A percentile compares a stretch with the other conserved stretches of the same genome.
Conservation (phyloP, 2,797 vertebrate genomes). For the Toxotes lorentzi region DNA sequence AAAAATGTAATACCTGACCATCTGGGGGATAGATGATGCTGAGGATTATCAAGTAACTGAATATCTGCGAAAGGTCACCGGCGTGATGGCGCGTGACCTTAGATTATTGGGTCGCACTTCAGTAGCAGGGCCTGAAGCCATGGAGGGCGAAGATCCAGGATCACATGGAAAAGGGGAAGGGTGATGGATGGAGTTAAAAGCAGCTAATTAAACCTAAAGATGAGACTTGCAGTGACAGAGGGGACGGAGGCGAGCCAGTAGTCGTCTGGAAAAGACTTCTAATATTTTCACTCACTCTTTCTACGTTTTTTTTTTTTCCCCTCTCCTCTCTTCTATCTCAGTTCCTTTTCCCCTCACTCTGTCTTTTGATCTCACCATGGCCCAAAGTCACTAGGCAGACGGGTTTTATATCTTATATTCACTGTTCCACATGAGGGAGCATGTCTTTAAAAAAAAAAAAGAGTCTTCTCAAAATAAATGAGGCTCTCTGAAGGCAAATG, state of each 20-base stretch:
- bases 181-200: slow-evolving; percentile 53
- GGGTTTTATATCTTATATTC: slow-evolving; percentile 67
- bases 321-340: slow-evolving; percentile 34
- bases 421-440: slow-evolving; percentile 71
- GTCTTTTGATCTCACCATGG: slow-evolving; percentile 63
- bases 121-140: slow-evolving; percentile 40
- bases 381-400: slow-evolving; percentile 54
- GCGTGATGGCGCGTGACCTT: slow-evolving; percentile 45
- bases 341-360: background rate
- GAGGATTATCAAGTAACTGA: slow-evolving; percentile 67
- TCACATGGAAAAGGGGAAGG: slow-evolving; percentile 19
- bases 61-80: slow-evolving; percentile 67
- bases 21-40: slow-evolving; percentile 25
- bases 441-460: slow-evolving; percentile 44
- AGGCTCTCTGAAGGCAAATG: slow-evolving; percentile 61
- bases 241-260: slow-evolving; percentile 39
- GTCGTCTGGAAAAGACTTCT: slow-evolving; percentile 33
- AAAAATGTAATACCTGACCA: slow-evolving; percentile 32
- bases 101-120: slow-evolving; percentile 64
- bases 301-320: slow-evolving; percentile 18
- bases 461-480: slow-evolving; percentile 66
- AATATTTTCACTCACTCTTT: slow-evolving; percentile 33
- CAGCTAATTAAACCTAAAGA: slow-evolving; percentile 67
- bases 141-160: slow-evolving; percentile 19
- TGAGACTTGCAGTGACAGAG: slow-evolving; percentile 28